phyloP scores from a whole-genome alignment of 1,140 invertebrate genomes.

The Drosophila asahinai region DNA sequence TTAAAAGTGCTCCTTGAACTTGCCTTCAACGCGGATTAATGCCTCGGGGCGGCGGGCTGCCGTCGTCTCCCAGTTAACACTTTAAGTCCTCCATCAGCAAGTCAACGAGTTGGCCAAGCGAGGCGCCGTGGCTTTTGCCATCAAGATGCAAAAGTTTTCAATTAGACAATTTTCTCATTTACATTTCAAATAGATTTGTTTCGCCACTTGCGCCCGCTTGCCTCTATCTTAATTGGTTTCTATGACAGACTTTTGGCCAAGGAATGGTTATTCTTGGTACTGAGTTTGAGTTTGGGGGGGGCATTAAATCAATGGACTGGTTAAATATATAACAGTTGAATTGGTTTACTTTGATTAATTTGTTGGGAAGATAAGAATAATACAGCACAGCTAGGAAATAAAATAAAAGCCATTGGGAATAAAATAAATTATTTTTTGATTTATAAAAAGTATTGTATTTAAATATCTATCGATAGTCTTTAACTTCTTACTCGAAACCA shows the following conservation, averaged over 20 bases:
- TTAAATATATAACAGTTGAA: slow-evolving; percentile 1
- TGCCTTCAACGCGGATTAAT: slow-evolving; percentile 53
- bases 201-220: slow-evolving; percentile 58
- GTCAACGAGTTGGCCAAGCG: background rate
- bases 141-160: slow-evolving; percentile 72
- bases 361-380: background rate
- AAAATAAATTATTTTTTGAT: background rate
- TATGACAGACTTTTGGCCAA: slow-evolving; percentile 43
- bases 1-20: slow-evolving; percentile 69
- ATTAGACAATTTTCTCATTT: slow-evolving; percentile 76
- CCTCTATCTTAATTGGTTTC: slow-evolving; percentile 61
- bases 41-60: slow-evolving; percentile 36
- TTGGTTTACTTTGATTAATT: background rate
- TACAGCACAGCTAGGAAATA: too few species aligned
- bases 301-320: slow-evolving; percentile 3
- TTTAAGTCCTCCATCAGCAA: slow-evolving; percentile 60
- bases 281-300: background rate
- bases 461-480: background rate
- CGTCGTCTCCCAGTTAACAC: slow-evolving; percentile 59
- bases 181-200: slow-evolving; percentile 75
- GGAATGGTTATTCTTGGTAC: background rate
- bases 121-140: background rate
- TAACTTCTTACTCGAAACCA: background rate
- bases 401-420: too few species aligned
- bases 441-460: background rate